These are phyloP conservation scores for Osedax fenrisi DNA, from an alignment of 2,888 invertebrate species.

Conservation along the genomic window DNA sequence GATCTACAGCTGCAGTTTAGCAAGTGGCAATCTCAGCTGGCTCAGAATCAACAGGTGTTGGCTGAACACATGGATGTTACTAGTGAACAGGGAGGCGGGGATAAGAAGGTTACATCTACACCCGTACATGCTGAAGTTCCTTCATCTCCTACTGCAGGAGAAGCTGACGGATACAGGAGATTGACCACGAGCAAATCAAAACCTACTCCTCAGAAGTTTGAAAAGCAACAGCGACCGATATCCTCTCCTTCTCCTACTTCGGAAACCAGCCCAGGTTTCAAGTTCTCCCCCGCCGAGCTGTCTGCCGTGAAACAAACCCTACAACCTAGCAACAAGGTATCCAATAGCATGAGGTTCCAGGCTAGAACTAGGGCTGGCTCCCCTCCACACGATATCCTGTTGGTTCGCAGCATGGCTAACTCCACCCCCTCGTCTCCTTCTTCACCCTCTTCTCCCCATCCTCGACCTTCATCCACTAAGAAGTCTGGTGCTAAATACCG, in stretches of 20 bases:
- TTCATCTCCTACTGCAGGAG: neutral
- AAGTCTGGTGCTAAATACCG: neutral
- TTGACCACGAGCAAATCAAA: neutral
- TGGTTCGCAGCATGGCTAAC: neutral
- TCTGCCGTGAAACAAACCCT: neutral
- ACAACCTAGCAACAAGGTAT: neutral
- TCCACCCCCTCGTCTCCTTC: conserved; percentile 34
- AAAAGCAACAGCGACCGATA: neutral
- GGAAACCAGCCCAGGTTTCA: neutral
- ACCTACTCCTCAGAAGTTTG: too few relatives aligned
- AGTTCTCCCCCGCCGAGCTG: conserved; percentile 8
- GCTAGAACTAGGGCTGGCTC: neutral
- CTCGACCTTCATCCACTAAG: neutral
- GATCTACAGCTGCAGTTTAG: conserved; percentile 42
- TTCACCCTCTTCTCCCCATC: conserved; percentile 23
- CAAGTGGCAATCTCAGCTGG: conserved; percentile 44
- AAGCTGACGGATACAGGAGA: neutral
- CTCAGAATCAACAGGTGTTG: conserved; percentile 42
- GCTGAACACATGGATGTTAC: conserved; percentile 26
- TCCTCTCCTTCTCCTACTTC: neutral
- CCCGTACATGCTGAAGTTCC: neutral
- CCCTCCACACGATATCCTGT: neutral
- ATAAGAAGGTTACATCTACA: neutral
- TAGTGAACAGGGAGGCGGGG: neutral
- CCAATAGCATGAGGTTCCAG: neutral